phyloP scores from a whole-genome alignment of 1,140 invertebrate genomes.

The Hermetia illucens region DNA sequence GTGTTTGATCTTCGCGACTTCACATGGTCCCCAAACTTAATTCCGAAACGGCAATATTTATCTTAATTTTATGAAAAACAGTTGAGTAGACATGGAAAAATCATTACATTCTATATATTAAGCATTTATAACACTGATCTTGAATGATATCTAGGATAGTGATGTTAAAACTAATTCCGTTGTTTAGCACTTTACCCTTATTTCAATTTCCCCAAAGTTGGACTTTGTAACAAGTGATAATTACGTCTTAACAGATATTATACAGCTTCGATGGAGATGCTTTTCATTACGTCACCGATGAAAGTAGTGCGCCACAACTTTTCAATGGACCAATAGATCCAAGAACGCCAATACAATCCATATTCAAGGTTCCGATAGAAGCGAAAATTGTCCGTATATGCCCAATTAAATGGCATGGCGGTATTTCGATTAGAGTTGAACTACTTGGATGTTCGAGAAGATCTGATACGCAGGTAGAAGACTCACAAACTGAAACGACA shows the following conservation, averaged over 20 bases:
- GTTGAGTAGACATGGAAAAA: too few species aligned
- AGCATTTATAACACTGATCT: too few species aligned
- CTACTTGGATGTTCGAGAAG: constrained; percentile 51
- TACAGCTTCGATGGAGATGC: constrained; percentile 47
- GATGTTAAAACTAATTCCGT: too few species aligned
- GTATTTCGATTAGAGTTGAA: constrained; percentile 57
- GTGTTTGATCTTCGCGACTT: too few species aligned
- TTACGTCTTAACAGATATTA: constrained; percentile 40
- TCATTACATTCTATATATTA: too few species aligned
- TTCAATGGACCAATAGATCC: constrained; percentile 57
- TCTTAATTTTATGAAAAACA: too few species aligned
- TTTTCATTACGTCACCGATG: constrained; percentile 37
- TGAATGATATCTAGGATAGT: too few species aligned
- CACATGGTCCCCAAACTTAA: too few species aligned
- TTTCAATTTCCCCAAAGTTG: too few species aligned
- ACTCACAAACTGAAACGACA: background rate
- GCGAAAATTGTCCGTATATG: constrained; percentile 52
- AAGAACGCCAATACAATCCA: constrained; percentile 39
- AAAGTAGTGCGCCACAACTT: constrained; percentile 33
- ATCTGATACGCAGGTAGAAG: constrained; percentile 12
- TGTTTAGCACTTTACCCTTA: too few species aligned
- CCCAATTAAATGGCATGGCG: constrained; percentile 61
- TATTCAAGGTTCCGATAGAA: constrained; percentile 54
- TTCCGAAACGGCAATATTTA: too few species aligned
- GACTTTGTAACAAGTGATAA: too few species aligned